Evolutionary conservation across 2,797 vertebrate species (phyloP), one percentile per base, ranked within the genome.

Genomic region (Steatocranus sp.): DNA sequence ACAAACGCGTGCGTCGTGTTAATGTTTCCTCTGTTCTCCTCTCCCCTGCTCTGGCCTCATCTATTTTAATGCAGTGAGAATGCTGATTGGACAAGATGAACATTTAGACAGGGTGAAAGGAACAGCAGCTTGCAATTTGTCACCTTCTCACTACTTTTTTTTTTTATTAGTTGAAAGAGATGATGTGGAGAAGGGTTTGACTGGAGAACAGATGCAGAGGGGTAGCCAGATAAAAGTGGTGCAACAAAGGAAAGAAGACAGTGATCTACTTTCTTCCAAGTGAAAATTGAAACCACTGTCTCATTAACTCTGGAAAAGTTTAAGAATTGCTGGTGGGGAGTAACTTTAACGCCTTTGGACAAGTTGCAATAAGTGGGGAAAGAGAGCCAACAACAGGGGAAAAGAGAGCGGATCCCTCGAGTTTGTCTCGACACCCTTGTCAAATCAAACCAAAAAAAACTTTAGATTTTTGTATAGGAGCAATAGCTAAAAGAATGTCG

Each of bases 41-140:
- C 11, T 63, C 3, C 43, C 43, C 50, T 76, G 17, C 74, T 51
- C 50, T 49, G 75, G 5, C 76, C 58, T 85, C 75, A 75, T 86
- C 75, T 79, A 43, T 83, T 90, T 86, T 68, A 84, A 83, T 81
- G 70, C 18, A 5, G 15, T 51, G 70, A 81, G 76, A 89, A 70
- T 81, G 78, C 76, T 87, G 86, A 92, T 90, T 85, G 77, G 70
- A 79, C 75, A 84, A 79, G 36, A 83, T 73, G 74, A 85, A 80
- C 58, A 75, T 48, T 77, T 76, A 51, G 61, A 78, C 56, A 38
- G 50, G 75, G 76, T 78, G 79, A 87, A 77, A 83, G 50, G n/a
- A 87, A 87, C 38, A 76, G 43, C 5, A 3, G 51, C 63, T 36
- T 43, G 36, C 43, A 89, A 81, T 88, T 83, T 90, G 76, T 87